Evolutionary conservation across 2,113 vertebrate species (phyloP).

Genomic region (Colossoma macropomum): DNA sequence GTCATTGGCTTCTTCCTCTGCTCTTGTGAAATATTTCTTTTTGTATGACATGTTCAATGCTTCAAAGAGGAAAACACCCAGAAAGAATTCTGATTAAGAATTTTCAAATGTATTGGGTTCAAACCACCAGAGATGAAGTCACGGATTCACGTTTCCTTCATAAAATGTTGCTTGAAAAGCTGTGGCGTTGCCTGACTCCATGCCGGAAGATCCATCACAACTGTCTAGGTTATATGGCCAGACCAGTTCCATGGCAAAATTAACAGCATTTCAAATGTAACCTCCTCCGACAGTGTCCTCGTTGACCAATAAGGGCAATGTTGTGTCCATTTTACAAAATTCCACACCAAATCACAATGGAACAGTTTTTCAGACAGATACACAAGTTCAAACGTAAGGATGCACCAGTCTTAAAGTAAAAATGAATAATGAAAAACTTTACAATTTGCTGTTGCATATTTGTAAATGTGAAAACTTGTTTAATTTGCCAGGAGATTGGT

Average conservation of each 20-base stretch:
- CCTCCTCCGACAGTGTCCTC: not conserved
- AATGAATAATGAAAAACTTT: too few relatives aligned
- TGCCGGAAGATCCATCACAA: conserved; percentile 9
- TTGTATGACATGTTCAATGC: conserved; percentile 7
- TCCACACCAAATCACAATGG: too few relatives aligned
- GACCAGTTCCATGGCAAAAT: not conserved
- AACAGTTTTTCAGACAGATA: not conserved
- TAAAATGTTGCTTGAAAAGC: not conserved
- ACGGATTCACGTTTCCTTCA: conserved; percentile 7
- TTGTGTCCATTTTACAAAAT: too few relatives aligned
- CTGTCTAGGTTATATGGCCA: not conserved
- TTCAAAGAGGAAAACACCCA: conserved; percentile 12
- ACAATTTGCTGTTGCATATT: too few relatives aligned
- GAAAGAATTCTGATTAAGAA: not conserved
- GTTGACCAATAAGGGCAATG: not conserved
- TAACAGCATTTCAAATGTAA: conserved; percentile 2
- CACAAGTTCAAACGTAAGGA: not conserved
- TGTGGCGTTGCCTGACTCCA: not conserved
- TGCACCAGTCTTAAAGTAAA: not conserved
- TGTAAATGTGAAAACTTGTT: too few relatives aligned
- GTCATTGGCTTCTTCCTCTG: conserved; percentile 44
- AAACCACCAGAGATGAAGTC: conserved; percentile 4
- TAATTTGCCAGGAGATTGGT: too few relatives aligned
- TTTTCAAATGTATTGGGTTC: not conserved
- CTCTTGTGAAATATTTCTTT: not conserved